Percentiles rank a stretch among this genome's conserved stretches.
Evolutionary conservation across 1,140 invertebrate genomes (phyloP).

Genomic region (Drosophila kohkoa): DNA sequence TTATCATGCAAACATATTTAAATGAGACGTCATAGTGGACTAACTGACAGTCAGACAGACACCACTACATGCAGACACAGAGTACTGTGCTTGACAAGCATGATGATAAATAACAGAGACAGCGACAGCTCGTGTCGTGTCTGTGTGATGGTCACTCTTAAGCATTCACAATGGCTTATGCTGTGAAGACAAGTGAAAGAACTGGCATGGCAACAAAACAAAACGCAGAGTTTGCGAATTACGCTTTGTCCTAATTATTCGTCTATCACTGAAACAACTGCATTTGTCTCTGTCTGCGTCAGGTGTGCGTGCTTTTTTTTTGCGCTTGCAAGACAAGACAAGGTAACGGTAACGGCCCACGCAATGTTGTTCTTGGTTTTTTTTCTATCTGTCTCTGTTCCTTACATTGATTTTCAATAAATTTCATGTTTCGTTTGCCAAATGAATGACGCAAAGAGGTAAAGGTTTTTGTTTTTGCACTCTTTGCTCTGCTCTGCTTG

Average conservation of each 20-base stretch:
- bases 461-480: conserved; percentile 17
- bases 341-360: conserved; percentile 9
- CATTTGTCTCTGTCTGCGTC: conserved; percentile 1
- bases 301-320: conserved; percentile 14
- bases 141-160: conserved; percentile 25
- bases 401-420: conserved; percentile 51
- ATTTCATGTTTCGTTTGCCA: conserved; percentile 21
- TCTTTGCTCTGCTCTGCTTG: neutral
- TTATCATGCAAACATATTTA: conserved; percentile 25
- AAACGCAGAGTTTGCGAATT: conserved; percentile 20
- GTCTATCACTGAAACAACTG: conserved; percentile 15
- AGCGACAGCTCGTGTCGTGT: conserved; percentile 9
- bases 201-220: conserved; percentile 22
- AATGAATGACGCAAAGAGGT: conserved; percentile 13
- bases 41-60: neutral
- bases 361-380: conserved; percentile 11
- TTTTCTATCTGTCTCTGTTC: neutral
- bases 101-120: conserved; percentile 42
- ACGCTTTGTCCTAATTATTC: conserved; percentile 30
- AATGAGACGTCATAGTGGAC: conserved; percentile 33
- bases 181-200: conserved; percentile 24
- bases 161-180: conserved; percentile 30
- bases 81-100: conserved; percentile 15
- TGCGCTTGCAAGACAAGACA: neutral
- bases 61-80: conserved; percentile 1